Conservation (phyloP, 1,140 invertebrate species). For the Vanessa atalanta region DNA sequence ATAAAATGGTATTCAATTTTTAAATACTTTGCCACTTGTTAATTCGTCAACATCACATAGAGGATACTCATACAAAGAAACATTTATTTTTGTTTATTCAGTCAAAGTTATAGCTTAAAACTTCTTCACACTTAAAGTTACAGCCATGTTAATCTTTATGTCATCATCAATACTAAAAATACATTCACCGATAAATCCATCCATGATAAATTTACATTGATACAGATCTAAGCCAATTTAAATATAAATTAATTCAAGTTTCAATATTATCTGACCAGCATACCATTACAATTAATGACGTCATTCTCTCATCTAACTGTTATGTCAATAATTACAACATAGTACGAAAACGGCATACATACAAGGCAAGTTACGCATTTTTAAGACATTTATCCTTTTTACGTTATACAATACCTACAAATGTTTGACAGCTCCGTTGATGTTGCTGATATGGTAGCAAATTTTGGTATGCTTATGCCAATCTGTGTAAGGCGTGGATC, state of each 20-base stretch:
- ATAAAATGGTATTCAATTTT: too few species aligned
- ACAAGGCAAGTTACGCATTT: constrained; percentile 1
- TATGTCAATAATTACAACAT: constrained; percentile 22
- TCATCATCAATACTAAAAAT: not conserved
- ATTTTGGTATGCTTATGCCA: too few species aligned
- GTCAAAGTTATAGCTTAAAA: too few species aligned
- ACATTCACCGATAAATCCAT: not conserved
- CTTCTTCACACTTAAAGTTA: too few species aligned
- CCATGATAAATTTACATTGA: not conserved
- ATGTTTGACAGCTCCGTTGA: too few species aligned
- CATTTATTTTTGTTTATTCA: too few species aligned
- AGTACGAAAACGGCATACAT: constrained; percentile 15
- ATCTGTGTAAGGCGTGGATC: too few species aligned
- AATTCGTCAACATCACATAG: too few species aligned
- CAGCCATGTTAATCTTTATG: too few species aligned
- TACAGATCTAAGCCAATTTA: not conserved
- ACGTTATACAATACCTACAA: not conserved
- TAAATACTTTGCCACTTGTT: too few species aligned
- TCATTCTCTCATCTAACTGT: constrained; percentile 18
- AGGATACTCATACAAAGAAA: too few species aligned
- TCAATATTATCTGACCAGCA: constrained; percentile 8
- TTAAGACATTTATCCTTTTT: not conserved
- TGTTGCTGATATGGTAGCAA: too few species aligned
- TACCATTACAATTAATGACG: constrained; percentile 1
- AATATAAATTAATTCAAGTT: constrained; percentile 6